These are phyloP conservation scores for Pseudopipra pipra DNA, from an alignment of 2,113 vertebrate species.

Conservation along the genomic window DNA sequence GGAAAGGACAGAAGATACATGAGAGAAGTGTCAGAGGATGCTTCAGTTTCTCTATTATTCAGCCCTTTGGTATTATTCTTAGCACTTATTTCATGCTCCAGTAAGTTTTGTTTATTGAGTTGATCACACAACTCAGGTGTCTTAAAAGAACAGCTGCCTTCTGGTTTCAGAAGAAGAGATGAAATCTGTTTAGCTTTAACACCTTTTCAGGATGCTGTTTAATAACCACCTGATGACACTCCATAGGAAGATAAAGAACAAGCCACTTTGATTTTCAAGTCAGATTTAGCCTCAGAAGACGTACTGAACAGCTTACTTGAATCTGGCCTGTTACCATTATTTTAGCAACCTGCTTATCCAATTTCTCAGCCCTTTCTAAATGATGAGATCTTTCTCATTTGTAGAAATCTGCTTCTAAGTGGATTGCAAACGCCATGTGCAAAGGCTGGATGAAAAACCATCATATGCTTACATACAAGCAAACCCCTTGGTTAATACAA, in stretches of 20 bases:
- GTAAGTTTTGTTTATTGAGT: conserved; percentile 16
- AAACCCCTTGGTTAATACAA: background rate
- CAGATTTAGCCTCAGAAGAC: background rate
- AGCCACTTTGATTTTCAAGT: background rate
- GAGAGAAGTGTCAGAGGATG: background rate
- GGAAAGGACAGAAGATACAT: background rate
- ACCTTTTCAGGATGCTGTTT: background rate
- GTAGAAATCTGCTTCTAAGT: background rate
- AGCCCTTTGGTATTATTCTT: background rate
- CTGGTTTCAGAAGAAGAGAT: background rate
- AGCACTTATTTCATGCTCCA: background rate
- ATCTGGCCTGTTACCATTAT: background rate
- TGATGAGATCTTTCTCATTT: background rate
- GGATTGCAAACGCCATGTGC: background rate
- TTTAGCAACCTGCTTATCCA: background rate
- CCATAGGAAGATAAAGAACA: background rate
- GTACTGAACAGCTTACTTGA: background rate
- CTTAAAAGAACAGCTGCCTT: background rate
- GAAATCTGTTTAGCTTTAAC: background rate
- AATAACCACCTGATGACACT: background rate
- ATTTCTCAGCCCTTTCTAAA: background rate
- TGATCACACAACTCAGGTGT: background rate
- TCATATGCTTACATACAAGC: background rate
- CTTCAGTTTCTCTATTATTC: background rate
- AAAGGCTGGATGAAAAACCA: background rate